A percentile compares a stretch with the other conserved stretches of the same genome.
These are phyloP conservation scores for Zaprionus davidi DNA, from an alignment of 1,140 invertebrate species.

Conservation along the genomic window DNA sequence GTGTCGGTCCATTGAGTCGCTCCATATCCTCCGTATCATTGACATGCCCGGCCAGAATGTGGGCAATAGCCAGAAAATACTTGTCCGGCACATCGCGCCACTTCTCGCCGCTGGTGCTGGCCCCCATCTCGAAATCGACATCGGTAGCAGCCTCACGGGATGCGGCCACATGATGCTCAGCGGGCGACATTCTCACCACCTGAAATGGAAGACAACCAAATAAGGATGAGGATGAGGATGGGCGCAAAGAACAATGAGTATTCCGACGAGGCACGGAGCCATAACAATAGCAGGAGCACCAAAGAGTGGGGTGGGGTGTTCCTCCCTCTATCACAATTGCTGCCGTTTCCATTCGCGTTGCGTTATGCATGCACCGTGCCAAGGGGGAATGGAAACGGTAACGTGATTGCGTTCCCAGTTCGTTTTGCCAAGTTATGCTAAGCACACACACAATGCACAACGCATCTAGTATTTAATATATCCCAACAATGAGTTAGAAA, in stretches of 20 bases:
- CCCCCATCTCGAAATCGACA: slow-evolving; percentile 40
- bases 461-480: neutral
- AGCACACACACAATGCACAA: slow-evolving; percentile 23
- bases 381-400: neutral
- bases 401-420: slow-evolving; percentile 18
- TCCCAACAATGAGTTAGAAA: neutral
- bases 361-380: slow-evolving; percentile 13
- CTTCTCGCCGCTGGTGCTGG: slow-evolving; percentile 52
- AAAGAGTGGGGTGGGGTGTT: neutral
- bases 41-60: slow-evolving; percentile 65
- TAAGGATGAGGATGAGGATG: neutral
- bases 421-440: slow-evolving; percentile 50
- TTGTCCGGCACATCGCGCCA: slow-evolving; percentile 74
- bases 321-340: slow-evolving; percentile 17
- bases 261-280: slow-evolving; percentile 7
- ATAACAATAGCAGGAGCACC: slow-evolving; percentile 17
- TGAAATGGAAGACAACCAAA: slow-evolving; percentile 30
- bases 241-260: slow-evolving; percentile 22
- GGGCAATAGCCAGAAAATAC: slow-evolving; percentile 71
- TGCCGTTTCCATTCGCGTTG: slow-evolving; percentile 4
- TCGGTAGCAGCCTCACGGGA: slow-evolving; percentile 26
- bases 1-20: slow-evolving; percentile 68
- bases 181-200: slow-evolving; percentile 69
- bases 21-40: slow-evolving; percentile 74
- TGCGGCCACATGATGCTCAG: slow-evolving; percentile 55